Base-by-base conservation (phyloP, 2,797 vertebrate genomes). In the Siniperca scherzeri region DNA sequence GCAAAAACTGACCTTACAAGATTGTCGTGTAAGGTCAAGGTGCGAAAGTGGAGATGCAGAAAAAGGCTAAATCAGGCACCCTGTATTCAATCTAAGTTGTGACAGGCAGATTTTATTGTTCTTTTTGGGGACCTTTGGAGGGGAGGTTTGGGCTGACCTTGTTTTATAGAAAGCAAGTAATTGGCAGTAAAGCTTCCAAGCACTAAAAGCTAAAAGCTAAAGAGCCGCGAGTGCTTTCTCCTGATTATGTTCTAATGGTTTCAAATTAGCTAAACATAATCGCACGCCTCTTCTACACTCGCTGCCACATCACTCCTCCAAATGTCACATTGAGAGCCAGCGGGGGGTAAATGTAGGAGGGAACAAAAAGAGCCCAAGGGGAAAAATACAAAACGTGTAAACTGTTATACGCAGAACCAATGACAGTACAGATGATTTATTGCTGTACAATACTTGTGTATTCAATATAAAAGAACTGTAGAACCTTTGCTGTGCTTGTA, bases 181-280 rank as follows among this genome's bases (percentile, higher is more conserved):
- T 91, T 94, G 87, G 69, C 77, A 67, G 88, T 87, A 88, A 89
- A 87, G 81, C 85, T 74, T 88, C 68, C 30, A 50, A 81, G 89
- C 89, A 81, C 86, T 87, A 83, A 92, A 85, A 93, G 78, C 78
- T 87, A 78, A 89, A 81, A 72, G 77, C 88, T 79, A 73, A 84
- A 87, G 89, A 85, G 85, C 86, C 86, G 73, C 57, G 57, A 92
- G 85, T 84, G 86, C 88, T 93, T 92, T 88, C 83, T 86, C 50
- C 71, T 92, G 88, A 93, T 94, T 95, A 91, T 90, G 84, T 84
- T 83, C 85, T 91, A 93, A 92, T 93, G 90, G 92, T 86, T 91
- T 88, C 79, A 93, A 92, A 94, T 94, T 91, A 91, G 86, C 83
- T 74, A 74, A 89, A 75, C 80, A 78, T 93, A 92, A 93, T 93